These are phyloP conservation scores for Porites cylindrica DNA, from an alignment of 92 coral and sea anemone genomes.

Conservation along the genomic window DNA sequence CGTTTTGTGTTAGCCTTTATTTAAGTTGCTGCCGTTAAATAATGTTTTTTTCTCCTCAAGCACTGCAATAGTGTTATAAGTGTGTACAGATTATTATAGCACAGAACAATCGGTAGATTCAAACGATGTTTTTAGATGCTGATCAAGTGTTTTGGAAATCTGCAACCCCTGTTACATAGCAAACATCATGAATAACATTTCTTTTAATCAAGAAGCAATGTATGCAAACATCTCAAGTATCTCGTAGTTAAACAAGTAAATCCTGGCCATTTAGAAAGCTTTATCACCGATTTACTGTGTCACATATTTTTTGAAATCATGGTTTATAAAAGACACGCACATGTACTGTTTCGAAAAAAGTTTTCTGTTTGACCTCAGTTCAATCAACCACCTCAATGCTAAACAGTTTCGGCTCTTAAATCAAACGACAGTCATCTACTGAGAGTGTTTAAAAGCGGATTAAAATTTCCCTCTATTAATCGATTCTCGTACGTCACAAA, in stretches of 20 bases:
- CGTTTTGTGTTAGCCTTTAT: slow-evolving; percentile 7
- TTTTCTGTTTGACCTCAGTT: not conserved
- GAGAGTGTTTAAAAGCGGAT: slow-evolving; percentile 11
- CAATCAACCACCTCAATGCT: not conserved
- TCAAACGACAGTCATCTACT: not conserved
- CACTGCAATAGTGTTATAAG: not conserved
- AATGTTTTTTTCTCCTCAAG: not conserved
- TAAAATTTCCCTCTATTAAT: slow-evolving; percentile 1
- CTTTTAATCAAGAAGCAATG: slow-evolving; percentile 19
- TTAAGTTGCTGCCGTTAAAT: not conserved
- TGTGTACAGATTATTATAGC: slow-evolving; percentile 16
- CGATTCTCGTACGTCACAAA: not conserved
- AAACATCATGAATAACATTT: slow-evolving; percentile 22
- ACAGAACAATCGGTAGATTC: not conserved
- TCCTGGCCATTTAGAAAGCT: not conserved
- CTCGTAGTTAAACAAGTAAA: slow-evolving; percentile 7
- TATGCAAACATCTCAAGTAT: slow-evolving; percentile 40
- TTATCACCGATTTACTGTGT: not conserved
- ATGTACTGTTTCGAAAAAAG: not conserved
- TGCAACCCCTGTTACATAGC: slow-evolving; percentile 10
- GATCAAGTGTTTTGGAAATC: not conserved
- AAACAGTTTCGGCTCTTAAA: not conserved
- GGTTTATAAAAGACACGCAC: not conserved
- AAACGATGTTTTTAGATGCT: not conserved
- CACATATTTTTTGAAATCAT: not conserved